These are phyloP conservation scores for Cylindroiulus punctatus DNA, from an alignment of 2,888 invertebrate species.

Conservation along the genomic window DNA sequence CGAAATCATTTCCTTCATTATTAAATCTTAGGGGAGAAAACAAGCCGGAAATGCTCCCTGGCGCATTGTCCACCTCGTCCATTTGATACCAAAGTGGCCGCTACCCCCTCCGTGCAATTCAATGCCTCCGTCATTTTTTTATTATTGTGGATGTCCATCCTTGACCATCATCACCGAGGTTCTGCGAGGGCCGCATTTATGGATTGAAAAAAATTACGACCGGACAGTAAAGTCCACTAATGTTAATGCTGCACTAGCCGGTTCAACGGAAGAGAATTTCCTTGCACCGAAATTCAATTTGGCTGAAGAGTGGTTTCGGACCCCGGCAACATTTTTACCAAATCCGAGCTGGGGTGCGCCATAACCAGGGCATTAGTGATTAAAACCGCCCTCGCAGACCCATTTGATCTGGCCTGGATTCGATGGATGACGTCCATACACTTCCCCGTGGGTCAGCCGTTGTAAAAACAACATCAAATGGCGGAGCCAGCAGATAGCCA, in stretches of 20 bases:
- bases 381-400: constrained; percentile 43
- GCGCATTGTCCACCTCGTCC: neutral
- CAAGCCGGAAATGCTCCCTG: constrained; percentile 29
- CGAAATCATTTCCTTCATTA: constrained; percentile 37
- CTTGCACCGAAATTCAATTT: constrained; percentile 34
- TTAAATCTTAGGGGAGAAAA: constrained; percentile 29
- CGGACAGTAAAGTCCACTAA: constrained; percentile 35
- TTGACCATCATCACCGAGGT: constrained; percentile 29
- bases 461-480: constrained; percentile 37
- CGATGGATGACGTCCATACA: constrained; percentile 14
- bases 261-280: constrained; percentile 15
- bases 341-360: neutral
- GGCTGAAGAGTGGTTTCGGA: constrained; percentile 34
- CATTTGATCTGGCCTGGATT: constrained; percentile 40
- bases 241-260: constrained; percentile 36
- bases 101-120: neutral
- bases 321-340: constrained; percentile 12
- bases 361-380: constrained; percentile 47
- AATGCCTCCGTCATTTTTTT: neutral
- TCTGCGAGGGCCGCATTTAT: constrained; percentile 29
- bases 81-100: constrained; percentile 8
- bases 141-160: constrained; percentile 24
- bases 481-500: constrained; percentile 36
- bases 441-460: constrained; percentile 7
- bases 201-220: constrained; percentile 47